These are phyloP conservation scores for Diadema setosum DNA, from an alignment of 35 echinoderm and acorn worm genomes.

Conservation along the genomic window DNA sequence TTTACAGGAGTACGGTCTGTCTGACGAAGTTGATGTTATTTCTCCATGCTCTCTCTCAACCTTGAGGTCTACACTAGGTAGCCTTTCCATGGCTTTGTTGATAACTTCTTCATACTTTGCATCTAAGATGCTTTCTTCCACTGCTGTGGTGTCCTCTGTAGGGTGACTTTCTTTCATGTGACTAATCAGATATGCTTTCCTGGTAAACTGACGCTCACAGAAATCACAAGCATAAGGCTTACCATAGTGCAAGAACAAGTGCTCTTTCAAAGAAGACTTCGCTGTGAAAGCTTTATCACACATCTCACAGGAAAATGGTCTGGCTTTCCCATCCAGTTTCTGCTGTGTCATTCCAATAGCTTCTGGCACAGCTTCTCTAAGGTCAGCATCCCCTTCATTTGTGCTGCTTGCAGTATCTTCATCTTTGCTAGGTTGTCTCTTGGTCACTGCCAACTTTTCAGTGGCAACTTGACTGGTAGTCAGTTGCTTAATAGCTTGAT, in stretches of 20 bases:
- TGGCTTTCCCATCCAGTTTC: background rate
- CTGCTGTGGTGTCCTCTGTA: background rate
- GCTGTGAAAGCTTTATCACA: constrained; percentile 8
- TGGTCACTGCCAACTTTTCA: too few species aligned
- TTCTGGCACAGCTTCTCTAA: too few species aligned
- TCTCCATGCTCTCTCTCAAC: background rate
- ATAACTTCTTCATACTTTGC: background rate
- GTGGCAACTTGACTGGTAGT: background rate
- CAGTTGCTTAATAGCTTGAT: background rate
- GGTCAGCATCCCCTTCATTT: too few species aligned
- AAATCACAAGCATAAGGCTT: constrained; percentile 2
- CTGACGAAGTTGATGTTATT: background rate
- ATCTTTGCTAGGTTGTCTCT: too few species aligned
- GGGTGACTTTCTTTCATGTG: constrained; percentile 5
- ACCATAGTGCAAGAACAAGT: background rate
- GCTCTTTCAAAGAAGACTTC: background rate
- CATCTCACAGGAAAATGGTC: background rate
- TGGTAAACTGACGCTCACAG: background rate
- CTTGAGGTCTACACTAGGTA: background rate
- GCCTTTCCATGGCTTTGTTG: background rate
- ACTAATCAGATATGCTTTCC: background rate
- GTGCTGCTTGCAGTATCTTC: too few species aligned
- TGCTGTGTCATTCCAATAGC: too few species aligned
- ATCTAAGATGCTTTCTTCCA: background rate
- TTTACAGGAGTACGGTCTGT: background rate